Evolutionary conservation across 2,797 vertebrate genomes (phyloP), one percentile per base, ranked within the genome.

Genomic region (Notamacropus eugenii): DNA sequence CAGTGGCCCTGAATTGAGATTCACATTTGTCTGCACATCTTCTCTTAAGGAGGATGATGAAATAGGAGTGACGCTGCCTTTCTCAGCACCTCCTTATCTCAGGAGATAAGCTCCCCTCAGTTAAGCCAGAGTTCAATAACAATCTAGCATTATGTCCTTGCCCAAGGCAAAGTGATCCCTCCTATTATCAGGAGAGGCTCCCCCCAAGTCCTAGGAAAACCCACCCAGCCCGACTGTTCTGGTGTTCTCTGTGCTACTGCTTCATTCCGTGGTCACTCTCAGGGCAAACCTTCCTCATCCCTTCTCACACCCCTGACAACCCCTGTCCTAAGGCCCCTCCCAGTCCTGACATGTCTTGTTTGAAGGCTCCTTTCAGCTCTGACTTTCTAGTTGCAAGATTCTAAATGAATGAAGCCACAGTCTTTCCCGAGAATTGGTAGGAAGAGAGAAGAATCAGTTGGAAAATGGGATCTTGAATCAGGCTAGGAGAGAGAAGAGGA

Each of bases 221-320:
- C 14, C 34, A 16, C 4, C 22, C 5, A 40, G 0, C 12, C 14
- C n/a, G 59, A 34, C 31, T 14, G 31, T 31, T 14, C 14, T 0
- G 31, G 13, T 67, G 6, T 74, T 19, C 62, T n/a, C 34, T 40
- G 34, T 74, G n/a, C n/a, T 74, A 40, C n/a, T 0, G 16, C 10
- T 19, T 19, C 19, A 8, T 74, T 74, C 14, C 14, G 2, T 22
- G 16, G n/a, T 40, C 67, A 6, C 67, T 40, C 9, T 19, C 13
- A n/a, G 13, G 9, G n/a, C 34, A 40, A 29, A 74, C 67, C 19
- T 67, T 19, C 62, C 1, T n/a, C 67, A 4, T 14, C 27, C 67
- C 67, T n/a, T 40, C 62, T 19, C 67, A n/a, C 31, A 74, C 16
- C 67, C 14, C 31, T 59, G 58, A 31, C 59, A 62, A 34, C 2